phyloP scores from a whole-genome alignment of 2,113 vertebrate genomes.

The Amazona guildingii region DNA sequence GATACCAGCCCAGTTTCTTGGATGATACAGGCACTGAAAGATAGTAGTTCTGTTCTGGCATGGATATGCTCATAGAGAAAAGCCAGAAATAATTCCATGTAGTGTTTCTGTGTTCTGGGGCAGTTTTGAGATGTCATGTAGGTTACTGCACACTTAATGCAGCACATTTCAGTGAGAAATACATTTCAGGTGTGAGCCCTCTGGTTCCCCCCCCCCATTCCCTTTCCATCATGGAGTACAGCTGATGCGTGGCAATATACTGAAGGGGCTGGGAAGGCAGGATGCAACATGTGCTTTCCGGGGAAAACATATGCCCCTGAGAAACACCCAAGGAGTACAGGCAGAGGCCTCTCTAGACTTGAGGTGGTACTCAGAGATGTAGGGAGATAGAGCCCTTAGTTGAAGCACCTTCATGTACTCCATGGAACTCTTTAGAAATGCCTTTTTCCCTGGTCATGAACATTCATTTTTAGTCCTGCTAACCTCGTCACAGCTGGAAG shows the following conservation, averaged over 20 bases:
- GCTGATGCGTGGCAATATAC: not conserved
- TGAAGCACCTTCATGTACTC: not conserved
- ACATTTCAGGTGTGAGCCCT: not conserved
- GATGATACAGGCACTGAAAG: not conserved
- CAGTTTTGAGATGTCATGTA: not conserved
- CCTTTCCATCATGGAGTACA: not conserved
- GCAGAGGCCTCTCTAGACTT: not conserved
- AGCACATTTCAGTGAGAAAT: not conserved
- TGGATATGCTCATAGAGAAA: not conserved
- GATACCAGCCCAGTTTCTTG: not conserved
- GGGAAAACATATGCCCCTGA: not conserved
- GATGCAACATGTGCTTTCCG: accelerated
- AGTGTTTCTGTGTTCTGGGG: not conserved
- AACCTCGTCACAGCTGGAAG: not conserved
- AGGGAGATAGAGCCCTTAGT: not conserved
- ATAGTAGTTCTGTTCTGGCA: not conserved
- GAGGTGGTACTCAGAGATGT: not conserved
- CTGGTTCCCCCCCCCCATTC: accelerated
- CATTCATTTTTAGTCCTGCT: not conserved
- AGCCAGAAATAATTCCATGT: not conserved
- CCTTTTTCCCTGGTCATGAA: not conserved
- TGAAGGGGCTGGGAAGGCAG: not conserved
- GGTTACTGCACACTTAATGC: not conserved
- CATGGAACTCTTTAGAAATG: not conserved
- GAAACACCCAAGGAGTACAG: not conserved